Evolutionary conservation across 2,113 vertebrate genomes (phyloP), one percentile per base, ranked within the genome.

Genomic region (Collichthys lucidus): DNA sequence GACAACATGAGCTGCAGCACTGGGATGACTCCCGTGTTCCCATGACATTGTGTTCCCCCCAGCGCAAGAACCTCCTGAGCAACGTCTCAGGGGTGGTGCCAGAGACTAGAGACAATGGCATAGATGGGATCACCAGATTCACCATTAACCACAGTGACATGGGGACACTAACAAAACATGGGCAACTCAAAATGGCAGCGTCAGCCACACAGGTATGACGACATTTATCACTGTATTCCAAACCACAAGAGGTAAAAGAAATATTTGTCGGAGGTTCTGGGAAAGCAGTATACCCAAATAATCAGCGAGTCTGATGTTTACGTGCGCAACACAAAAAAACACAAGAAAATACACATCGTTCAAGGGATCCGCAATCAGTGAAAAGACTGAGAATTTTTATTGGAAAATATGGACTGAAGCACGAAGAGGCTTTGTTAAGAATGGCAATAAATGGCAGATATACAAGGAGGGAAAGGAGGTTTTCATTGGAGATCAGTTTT

Each of bases 1-100:
- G 98, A 99, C 96, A 97, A 88, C 95, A 94, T 97, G 97, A 96
- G 95, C 90, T 98, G 97, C 95, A 97, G 93, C 96, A 96, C 97
- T 7, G 96, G 97, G 11, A 63, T 97, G 96, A 96, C 96, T 47
- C 98, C 97, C 0, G 97, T 97, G 75, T 99, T 98, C 74, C 98
- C 98, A 61, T 99, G 96, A 96, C 94, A 87, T 16, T 91, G 77
- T 90, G 84, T 47, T 7, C 31, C 68, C 91, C 93, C 70, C 93
- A 86, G 85, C 91, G 89, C 86, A 93, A 94, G 77, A 92, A 86
- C 85, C 92, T 93, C 85, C 83, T 94, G 93, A 77, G 84, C 77
- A 88, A 88, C 47, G 85, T 94, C 75, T 94, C 95, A 42, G 95
- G 94, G 87, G 88, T 77, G 77, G 59, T 93, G 85, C 92, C 91